Conservation (phyloP, 2,797 vertebrate genomes). For the Xenops minutus region DNA sequence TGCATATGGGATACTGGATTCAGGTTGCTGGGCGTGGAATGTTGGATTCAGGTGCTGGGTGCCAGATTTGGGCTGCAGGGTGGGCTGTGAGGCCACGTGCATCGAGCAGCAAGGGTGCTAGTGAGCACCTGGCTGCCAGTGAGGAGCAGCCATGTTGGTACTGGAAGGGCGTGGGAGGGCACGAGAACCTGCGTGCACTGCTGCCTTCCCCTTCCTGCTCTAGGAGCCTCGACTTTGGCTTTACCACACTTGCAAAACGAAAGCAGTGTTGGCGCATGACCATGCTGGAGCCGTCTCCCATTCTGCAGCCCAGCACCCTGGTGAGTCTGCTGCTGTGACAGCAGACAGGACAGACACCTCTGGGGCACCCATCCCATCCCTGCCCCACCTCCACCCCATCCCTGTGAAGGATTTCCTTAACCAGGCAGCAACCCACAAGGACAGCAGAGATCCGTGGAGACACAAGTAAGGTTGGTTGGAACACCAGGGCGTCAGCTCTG, state of each 20-base stretch:
- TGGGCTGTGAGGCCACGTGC: not conserved
- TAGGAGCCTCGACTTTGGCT: not conserved
- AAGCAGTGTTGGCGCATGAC: not conserved
- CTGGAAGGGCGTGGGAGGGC: not conserved
- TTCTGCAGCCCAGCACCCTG: not conserved
- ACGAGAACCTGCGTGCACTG: not conserved
- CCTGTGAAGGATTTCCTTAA: not conserved
- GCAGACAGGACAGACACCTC: not conserved
- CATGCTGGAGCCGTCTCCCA: rapidly evolving
- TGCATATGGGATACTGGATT: not conserved
- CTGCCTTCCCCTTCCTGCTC: constrained; percentile 43
- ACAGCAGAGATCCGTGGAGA: rapidly evolving
- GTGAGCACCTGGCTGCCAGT: not conserved
- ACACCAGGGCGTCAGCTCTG: rapidly evolving
- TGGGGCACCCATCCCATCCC: rapidly evolving
- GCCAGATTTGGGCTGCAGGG: not conserved
- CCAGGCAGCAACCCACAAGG: not conserved
- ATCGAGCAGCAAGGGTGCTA: rapidly evolving
- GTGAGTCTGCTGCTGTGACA: not conserved
- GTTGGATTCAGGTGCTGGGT: not conserved
- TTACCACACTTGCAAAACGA: not conserved
- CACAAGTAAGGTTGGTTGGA: not conserved
- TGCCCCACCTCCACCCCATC: not conserved
- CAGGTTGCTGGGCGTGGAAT: not conserved
- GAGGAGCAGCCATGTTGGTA: not conserved